These are phyloP conservation scores for Drosophila robusta DNA, from an alignment of 2,888 invertebrate genomes.

Conservation along the genomic window DNA sequence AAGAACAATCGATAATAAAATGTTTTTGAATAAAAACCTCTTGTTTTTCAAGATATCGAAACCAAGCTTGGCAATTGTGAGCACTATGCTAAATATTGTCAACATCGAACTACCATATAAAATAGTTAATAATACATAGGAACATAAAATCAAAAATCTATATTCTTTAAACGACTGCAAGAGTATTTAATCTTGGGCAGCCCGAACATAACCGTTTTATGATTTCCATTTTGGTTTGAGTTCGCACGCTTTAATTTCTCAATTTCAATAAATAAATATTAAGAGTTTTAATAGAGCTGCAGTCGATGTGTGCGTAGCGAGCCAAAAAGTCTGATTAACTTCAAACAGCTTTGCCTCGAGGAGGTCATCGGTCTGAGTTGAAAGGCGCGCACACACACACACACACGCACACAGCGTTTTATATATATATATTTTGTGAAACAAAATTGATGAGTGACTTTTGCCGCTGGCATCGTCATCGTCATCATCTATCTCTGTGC, in stretches of 20 bases:
- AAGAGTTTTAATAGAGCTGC: constrained; percentile 14
- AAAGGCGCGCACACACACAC: constrained; percentile 21
- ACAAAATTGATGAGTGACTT: constrained; percentile 61
- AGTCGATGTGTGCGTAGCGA: not conserved
- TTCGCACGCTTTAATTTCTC: not conserved
- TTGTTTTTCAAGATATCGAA: too few relatives aligned
- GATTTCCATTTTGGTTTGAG: not conserved
- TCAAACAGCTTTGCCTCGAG: constrained; percentile 45
- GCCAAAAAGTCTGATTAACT: constrained; percentile 28
- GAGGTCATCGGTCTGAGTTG: constrained; percentile 46
- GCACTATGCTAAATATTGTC: too few relatives aligned
- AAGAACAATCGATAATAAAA: too few relatives aligned
- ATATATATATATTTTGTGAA: constrained; percentile 23
- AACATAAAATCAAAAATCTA: too few relatives aligned
- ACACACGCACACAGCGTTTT: constrained; percentile 4
- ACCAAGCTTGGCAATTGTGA: too few relatives aligned
- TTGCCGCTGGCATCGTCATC: constrained; percentile 53
- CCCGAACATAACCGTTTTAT: not conserved
- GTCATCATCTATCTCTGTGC: constrained; percentile 33
- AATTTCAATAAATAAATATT: constrained; percentile 30
- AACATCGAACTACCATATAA: too few relatives aligned
- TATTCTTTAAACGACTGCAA: too few relatives aligned
- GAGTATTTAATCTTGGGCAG: too few relatives aligned
- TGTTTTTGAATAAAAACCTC: too few relatives aligned
- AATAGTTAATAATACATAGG: too few relatives aligned